Percentiles rank a stretch among this genome's conserved stretches.
These are phyloP conservation scores for Potamilus streckersoni DNA, from an alignment of 1,140 invertebrate species.

Conservation along the genomic window DNA sequence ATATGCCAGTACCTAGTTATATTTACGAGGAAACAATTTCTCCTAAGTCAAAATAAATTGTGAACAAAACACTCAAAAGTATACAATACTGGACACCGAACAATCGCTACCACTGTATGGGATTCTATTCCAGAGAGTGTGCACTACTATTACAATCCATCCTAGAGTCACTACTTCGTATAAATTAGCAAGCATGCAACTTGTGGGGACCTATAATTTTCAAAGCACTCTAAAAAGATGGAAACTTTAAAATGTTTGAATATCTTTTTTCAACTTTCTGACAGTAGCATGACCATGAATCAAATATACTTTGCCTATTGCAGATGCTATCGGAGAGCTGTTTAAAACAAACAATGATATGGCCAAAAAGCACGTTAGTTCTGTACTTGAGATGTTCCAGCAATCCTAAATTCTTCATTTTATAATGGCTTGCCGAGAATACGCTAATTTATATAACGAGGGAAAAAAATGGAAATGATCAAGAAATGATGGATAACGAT, in stretches of 20 bases:
- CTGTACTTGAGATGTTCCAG: conserved; percentile 22
- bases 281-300: conserved; percentile 8
- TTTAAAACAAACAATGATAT: conserved; percentile 31
- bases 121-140: no score
- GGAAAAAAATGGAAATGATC: conserved; percentile 34
- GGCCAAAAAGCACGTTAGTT: conserved; percentile 25
- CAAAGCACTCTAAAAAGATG: conserved; percentile 36
- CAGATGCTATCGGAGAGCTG: conserved; percentile 30
- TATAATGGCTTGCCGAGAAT: conserved; percentile 33
- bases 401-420: conserved; percentile 34
- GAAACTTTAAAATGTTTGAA: conserved; percentile 29
- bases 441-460: conserved; percentile 34
- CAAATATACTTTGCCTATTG: conserved; percentile 33
- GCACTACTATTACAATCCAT: background rate
- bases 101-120: no score
- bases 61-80: no score
- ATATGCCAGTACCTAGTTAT: no score
- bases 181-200: conserved; percentile 5
- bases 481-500: conserved; percentile 29
- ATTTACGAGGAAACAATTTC: no score
- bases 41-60: no score
- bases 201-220: conserved; percentile 33
- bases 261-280: conserved; percentile 5
- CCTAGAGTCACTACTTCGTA: background rate
- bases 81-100: no score